Conservation (phyloP, 2,888 invertebrate genomes). For the Heliconius erato region DNA sequence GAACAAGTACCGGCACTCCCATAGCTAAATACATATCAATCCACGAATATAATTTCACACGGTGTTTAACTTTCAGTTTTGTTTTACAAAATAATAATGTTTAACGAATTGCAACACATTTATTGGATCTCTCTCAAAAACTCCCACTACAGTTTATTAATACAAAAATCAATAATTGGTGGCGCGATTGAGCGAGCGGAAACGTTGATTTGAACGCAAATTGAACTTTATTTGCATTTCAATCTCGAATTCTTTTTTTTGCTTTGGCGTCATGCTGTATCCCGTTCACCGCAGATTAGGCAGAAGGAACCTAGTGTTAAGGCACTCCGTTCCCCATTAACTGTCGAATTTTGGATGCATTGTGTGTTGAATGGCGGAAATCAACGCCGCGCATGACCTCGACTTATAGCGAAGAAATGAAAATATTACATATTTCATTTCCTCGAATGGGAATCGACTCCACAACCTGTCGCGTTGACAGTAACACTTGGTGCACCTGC, state of each 20-base stretch:
- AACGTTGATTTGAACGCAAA: constrained; percentile 36
- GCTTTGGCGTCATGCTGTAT: no score
- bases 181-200: constrained; percentile 17
- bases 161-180: constrained; percentile 33
- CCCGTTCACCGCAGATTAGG: no score
- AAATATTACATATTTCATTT: no score
- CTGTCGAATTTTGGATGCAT: no score
- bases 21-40: neutral
- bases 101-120: constrained; percentile 20
- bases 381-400: no score
- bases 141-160: constrained; percentile 30
- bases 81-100: constrained; percentile 32
- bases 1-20: neutral
- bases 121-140: constrained; percentile 20
- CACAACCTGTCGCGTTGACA: no score
- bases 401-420: no score
- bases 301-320: no score
- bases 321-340: no score
- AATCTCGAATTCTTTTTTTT: neutral
- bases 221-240: constrained; percentile 25
- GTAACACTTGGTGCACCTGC: no score
- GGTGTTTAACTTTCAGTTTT: constrained; percentile 32
- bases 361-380: no score
- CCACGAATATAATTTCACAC: constrained; percentile 24
- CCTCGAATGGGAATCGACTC: no score